A percentile compares a stretch with the other conserved stretches of the same genome.
These are phyloP conservation scores for Pipa parva DNA, from an alignment of 2,113 vertebrate genomes.

Conservation along the genomic window DNA sequence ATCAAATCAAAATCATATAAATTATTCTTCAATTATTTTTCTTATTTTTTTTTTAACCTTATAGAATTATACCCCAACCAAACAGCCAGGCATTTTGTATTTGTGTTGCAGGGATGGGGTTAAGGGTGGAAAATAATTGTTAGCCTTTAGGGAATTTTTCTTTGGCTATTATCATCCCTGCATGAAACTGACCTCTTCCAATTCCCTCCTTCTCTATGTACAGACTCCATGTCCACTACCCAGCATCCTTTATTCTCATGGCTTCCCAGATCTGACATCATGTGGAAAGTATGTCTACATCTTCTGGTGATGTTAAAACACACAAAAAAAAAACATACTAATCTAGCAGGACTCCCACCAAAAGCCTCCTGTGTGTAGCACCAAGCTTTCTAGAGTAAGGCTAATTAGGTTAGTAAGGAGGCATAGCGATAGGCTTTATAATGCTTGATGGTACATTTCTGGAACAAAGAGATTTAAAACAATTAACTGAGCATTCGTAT, in stretches of 20 bases:
- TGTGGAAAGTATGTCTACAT: constrained; percentile 29
- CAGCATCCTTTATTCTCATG: constrained; percentile 20
- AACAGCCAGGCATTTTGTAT: background rate
- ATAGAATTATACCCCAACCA: too few relatives aligned
- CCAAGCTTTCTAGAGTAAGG: too few relatives aligned
- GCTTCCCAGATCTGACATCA: constrained; percentile 27
- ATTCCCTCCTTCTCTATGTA: constrained; percentile 18
- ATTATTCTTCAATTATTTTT: too few relatives aligned
- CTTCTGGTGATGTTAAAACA: background rate
- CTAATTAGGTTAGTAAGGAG: too few relatives aligned
- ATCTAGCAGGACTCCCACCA: background rate
- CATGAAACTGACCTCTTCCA: background rate
- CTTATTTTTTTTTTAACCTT: too few relatives aligned
- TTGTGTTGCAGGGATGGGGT: background rate
- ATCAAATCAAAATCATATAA: too few relatives aligned
- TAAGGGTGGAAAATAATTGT: constrained; percentile 16
- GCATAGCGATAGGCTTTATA: too few relatives aligned
- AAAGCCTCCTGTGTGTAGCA: too few relatives aligned
- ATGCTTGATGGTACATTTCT: too few relatives aligned
- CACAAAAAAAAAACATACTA: constrained; percentile 13
- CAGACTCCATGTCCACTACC: constrained; percentile 19
- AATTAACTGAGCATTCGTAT: too few relatives aligned
- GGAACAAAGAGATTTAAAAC: too few relatives aligned
- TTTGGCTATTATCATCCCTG: constrained; percentile 5
- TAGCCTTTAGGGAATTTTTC: constrained; percentile 4